phyloP scores from a whole-genome alignment of 2,888 invertebrate genomes.

The Lithophane leautieri region DNA sequence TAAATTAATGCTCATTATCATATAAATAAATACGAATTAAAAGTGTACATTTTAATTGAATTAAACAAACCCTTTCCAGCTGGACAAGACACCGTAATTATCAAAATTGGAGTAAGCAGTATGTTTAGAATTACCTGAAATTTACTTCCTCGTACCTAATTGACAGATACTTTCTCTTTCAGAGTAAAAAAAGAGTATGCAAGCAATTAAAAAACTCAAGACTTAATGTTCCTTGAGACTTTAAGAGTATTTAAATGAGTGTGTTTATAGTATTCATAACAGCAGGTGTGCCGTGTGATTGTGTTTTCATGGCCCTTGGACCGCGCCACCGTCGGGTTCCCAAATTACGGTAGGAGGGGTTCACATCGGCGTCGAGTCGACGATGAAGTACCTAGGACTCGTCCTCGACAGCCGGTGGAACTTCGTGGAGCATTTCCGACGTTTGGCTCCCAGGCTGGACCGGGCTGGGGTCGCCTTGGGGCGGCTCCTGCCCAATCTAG shows the following conservation, averaged over 20 bases:
- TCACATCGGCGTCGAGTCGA: too few species aligned
- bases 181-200: neutral
- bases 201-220: slow-evolving; percentile 1
- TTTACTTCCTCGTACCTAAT: neutral
- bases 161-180: slow-evolving; percentile 11
- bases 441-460: too few species aligned
- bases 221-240: neutral
- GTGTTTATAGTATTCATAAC: neutral
- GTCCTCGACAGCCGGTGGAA: too few species aligned
- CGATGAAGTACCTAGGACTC: too few species aligned
- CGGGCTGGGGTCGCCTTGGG: too few species aligned
- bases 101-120: neutral
- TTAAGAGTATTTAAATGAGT: neutral
- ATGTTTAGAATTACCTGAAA: slow-evolving; percentile 3
- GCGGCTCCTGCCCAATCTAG: too few species aligned
- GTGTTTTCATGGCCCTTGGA: too few species aligned
- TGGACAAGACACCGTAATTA: neutral
- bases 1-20: neutral
- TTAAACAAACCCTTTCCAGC: neutral
- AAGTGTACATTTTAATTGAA: slow-evolving; percentile 9
- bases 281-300: too few species aligned
- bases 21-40: neutral
- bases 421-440: too few species aligned
- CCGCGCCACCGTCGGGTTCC: too few species aligned
- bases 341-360: too few species aligned